Percentiles rank a stretch among this genome's conserved stretches.
Evolutionary conservation across 64 coral and sea anemone species (phyloP).

Genomic region (Hydrozoanthus tunicans): DNA sequence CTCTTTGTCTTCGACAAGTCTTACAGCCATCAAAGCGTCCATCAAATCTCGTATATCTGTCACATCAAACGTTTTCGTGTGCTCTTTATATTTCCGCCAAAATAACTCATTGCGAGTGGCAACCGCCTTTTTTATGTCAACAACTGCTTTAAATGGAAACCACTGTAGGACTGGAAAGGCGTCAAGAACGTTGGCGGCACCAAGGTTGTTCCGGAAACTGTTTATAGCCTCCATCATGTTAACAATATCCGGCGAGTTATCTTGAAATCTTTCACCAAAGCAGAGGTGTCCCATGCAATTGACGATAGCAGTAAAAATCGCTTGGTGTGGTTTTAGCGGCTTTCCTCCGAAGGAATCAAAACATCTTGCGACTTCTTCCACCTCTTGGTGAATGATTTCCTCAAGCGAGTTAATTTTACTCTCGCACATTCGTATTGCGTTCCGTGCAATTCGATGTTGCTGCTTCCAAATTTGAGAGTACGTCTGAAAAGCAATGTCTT

Average conservation of each 20-base stretch:
- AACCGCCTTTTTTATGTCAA: neutral
- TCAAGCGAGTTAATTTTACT: conserved; percentile 31
- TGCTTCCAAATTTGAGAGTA: conserved; percentile 18
- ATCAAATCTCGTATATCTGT: conserved; percentile 37
- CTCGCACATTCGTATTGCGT: conserved; percentile 48
- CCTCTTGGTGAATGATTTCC: neutral
- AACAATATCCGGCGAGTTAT: neutral
- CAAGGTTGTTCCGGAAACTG: conserved; percentile 36
- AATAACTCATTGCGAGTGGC: conserved; percentile 19
- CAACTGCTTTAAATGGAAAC: conserved; percentile 27
- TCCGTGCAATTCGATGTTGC: conserved; percentile 32
- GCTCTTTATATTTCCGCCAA: conserved; percentile 35
- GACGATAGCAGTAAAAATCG: conserved; percentile 29
- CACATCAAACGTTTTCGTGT: conserved; percentile 32
- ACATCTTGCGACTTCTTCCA: neutral
- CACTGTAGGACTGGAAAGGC: conserved; percentile 16
- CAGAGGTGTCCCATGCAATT: conserved; percentile 35
- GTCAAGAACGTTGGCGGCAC: conserved; percentile 20
- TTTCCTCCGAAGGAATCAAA: conserved; percentile 8
- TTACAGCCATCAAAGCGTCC: conserved; percentile 32
- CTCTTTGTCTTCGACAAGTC: neutral
- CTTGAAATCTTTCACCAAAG: conserved; percentile 9
- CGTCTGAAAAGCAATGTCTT: conserved; percentile 32
- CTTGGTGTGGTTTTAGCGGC: neutral
- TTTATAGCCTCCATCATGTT: conserved; percentile 6